Conservation (phyloP, 2,797 vertebrate genomes). For the Tadarida brasiliensis region DNA sequence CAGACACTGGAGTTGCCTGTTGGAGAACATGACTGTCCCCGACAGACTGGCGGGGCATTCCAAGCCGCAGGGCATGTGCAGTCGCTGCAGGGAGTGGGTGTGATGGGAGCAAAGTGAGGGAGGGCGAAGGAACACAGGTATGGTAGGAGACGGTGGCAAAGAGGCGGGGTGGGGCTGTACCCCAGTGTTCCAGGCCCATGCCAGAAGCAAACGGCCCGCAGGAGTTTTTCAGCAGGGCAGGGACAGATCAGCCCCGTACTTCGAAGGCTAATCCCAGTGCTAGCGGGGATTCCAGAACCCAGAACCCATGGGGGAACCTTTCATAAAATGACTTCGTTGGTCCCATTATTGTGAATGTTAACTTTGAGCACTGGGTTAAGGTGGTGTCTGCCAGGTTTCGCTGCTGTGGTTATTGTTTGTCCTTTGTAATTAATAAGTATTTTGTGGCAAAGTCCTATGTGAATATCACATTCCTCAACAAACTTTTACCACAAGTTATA, state of each 20-base stretch:
- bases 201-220: background rate
- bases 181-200: background rate
- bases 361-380: background rate
- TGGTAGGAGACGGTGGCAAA: background rate
- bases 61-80: background rate
- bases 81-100: background rate
- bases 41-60: background rate
- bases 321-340: background rate
- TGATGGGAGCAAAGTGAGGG: background rate
- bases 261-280: background rate
- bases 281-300: background rate
- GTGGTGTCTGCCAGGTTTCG: background rate
- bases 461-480: background rate
- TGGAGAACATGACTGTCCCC: background rate
- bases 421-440: background rate
- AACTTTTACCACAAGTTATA: background rate
- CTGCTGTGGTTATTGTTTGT: background rate
- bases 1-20: background rate
- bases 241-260: background rate
- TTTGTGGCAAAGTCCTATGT: background rate
- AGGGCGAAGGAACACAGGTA: background rate
- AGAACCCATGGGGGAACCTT: background rate
- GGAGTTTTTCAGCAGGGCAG: background rate
- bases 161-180: background rate
- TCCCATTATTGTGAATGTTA: conserved; percentile 26